Evolutionary conservation across 2,888 invertebrate genomes (phyloP), one percentile per base, ranked within the genome.

Genomic region (Elmis aenea): DNA sequence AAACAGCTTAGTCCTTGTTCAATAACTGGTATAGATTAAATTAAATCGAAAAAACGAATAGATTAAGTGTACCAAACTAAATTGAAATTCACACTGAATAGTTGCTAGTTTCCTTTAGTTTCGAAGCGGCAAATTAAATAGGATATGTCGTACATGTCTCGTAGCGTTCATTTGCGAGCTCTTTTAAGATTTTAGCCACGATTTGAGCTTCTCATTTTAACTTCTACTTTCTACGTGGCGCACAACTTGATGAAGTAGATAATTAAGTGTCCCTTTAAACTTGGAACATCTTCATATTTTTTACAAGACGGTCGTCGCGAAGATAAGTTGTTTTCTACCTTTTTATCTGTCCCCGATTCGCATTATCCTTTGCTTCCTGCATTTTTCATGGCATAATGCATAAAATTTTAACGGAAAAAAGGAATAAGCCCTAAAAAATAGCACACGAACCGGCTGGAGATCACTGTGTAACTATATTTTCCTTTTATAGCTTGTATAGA

Each of bases 171-270:
- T n/a, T n/a, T n/a, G n/a, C n/a, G n/a, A n/a, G 36, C 33, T 27
- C 33, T 25, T 34, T 42, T 39, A 34, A 45, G 44, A 45, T 45
- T 44, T 46, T 29, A 32, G 30, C 43, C 48, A 42, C 48, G 41
- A 44, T 44, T 50, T 38, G 37, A 43, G 39, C 25, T 16, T 23
- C 42, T 36, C 38, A 28, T 42, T 38, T 38, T 26, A 33, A 50
- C 43, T 43, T 48, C 44, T 36, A 42, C 43, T 45, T 48, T 46
- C 32, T 53, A 53, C 54, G 54, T 54, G 57, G 54, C 48, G 51
- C 38, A 45, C 48, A 50, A 52, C 46, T 52, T 57, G 54, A 56
- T 55, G 53, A 56, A 52, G 50, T 50, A 47, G 52, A 56, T 58
- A 54, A 56, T 54, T 56, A 54, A 53, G 51, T 48, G 46, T 50